These are phyloP conservation scores for Microlaimidae sp. DNA, from an alignment of 2,888 invertebrate species.

Conservation along the genomic window DNA sequence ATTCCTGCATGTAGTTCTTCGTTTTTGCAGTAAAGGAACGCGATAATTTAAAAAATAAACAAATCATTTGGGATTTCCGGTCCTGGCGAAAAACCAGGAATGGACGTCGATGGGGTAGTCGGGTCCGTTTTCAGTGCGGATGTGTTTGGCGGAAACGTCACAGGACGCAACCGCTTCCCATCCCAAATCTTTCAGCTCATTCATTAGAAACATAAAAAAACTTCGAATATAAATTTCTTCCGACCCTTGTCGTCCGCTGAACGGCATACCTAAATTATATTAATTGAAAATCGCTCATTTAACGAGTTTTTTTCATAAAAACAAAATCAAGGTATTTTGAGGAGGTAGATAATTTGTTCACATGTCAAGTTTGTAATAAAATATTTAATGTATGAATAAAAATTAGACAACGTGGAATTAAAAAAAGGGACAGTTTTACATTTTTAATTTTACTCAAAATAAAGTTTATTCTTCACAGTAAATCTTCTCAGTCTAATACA, in stretches of 20 bases:
- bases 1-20: no score
- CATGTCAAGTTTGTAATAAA: not conserved
- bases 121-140: constrained; percentile 35
- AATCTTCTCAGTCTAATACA: no score
- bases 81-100: constrained; percentile 15
- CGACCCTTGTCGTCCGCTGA: constrained; percentile 1
- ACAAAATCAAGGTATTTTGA: not conserved
- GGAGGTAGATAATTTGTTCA: not conserved
- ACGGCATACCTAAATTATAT: not conserved
- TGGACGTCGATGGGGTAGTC: constrained; percentile 15
- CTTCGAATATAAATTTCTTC: constrained; percentile 1
- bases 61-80: no score
- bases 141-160: constrained; percentile 93
- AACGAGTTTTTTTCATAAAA: not conserved
- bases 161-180: constrained; percentile 55
- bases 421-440: no score
- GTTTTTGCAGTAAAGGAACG: no score
- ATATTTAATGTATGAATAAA: no score
- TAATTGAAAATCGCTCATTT: not conserved
- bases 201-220: not conserved
- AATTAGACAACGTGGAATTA: no score
- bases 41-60: no score
- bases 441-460: no score
- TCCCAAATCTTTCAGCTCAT: not conserved
- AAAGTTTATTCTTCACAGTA: no score